phyloP scores from a whole-genome alignment of 2,113 vertebrate species.

The Phalacrocorax carbo region DNA sequence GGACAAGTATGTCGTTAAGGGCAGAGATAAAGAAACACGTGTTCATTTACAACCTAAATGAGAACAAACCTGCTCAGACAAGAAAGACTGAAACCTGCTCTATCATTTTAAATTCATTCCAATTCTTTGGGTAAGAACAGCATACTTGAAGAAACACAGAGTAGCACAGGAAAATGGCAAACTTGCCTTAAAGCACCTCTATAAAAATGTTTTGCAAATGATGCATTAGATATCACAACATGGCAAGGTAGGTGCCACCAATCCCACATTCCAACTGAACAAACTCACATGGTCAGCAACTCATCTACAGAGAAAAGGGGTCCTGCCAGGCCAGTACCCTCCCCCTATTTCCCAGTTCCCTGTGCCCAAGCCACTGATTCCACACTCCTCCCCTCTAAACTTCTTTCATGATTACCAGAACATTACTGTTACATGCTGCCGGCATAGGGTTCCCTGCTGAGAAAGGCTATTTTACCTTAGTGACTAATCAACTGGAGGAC shows the following conservation, averaged over 20 bases:
- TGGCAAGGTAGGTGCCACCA: neutral
- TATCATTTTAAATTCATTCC: neutral
- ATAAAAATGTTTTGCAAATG: neutral
- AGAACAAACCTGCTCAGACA: slow-evolving; percentile 7
- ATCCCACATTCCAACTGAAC: neutral
- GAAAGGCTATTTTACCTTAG: slow-evolving; percentile 1
- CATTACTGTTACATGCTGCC: neutral
- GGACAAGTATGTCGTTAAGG: slow-evolving; percentile 22
- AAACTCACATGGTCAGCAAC: neutral
- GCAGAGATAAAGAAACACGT: slow-evolving; percentile 48
- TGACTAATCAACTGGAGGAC: neutral
- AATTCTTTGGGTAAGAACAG: neutral
- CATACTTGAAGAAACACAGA: neutral
- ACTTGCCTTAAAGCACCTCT: neutral
- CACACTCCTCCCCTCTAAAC: neutral
- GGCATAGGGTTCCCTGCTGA: neutral
- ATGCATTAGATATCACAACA: neutral
- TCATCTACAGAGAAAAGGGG: neutral
- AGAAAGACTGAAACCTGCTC: neutral
- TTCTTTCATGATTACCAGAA: neutral
- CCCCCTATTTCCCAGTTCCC: neutral
- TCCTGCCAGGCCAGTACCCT: neutral
- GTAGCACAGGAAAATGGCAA: neutral
- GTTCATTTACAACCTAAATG: slow-evolving; percentile 8
- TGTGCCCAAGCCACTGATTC: neutral